Conservation (phyloP, 2,113 vertebrate genomes). For the Opisthocomus hoazin region DNA sequence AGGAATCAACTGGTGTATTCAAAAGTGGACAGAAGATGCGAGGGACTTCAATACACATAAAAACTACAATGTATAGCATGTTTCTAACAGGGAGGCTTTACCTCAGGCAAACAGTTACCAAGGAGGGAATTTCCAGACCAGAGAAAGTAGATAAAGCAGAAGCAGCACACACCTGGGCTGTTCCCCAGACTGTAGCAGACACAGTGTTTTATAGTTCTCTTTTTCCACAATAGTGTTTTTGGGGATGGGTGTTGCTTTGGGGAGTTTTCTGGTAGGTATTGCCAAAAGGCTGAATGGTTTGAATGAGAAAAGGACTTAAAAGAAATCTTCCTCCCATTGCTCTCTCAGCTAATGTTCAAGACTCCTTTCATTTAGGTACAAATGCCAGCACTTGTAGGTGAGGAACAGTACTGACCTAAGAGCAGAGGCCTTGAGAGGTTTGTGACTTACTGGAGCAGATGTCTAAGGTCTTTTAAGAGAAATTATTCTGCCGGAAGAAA, state of each 20-base stretch:
- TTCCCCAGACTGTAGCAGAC: not conserved
- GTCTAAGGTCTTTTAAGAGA: not conserved
- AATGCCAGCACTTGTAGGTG: not conserved
- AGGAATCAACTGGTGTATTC: not conserved
- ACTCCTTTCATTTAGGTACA: not conserved
- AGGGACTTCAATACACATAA: not conserved
- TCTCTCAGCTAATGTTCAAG: not conserved
- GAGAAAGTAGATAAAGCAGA: not conserved
- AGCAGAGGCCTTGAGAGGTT: not conserved
- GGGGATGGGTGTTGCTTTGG: not conserved
- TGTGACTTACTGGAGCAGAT: not conserved
- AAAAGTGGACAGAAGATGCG: not conserved
- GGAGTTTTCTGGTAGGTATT: not conserved
- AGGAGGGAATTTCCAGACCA: not conserved
- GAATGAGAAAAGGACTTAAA: not conserved
- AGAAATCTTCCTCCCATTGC: not conserved
- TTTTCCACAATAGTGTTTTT: not conserved
- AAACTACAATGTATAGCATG: not conserved
- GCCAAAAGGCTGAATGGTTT: not conserved
- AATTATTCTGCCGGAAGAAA: not conserved
- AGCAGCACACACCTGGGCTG: not conserved
- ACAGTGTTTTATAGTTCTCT: not conserved
- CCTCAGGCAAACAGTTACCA: not conserved
- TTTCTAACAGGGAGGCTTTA: not conserved
- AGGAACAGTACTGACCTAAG: not conserved